phyloP scores from a whole-genome alignment of 2,888 invertebrate genomes.

The Lepidocyrtinus sp. region DNA sequence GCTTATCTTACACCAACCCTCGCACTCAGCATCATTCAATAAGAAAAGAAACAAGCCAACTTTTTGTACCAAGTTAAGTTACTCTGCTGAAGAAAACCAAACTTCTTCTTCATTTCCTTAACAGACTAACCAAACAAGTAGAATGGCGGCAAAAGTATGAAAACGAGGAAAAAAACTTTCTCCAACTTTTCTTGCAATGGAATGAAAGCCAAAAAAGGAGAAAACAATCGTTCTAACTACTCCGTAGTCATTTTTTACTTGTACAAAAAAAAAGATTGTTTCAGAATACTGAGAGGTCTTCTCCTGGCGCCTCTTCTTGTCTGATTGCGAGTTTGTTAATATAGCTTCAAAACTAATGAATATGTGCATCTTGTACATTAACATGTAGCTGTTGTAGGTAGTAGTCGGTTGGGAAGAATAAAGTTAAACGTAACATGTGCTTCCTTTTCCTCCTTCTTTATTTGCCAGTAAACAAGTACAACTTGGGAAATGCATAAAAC shows the following conservation, averaged over 20 bases:
- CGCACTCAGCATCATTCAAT: neutral
- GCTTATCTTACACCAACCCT: constrained; percentile 10
- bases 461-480: constrained; percentile 9
- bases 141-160: constrained; percentile 11
- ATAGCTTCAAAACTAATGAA: constrained; percentile 30
- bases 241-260: constrained; percentile 11
- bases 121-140: constrained; percentile 41
- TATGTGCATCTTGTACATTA: constrained; percentile 10
- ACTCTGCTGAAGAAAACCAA: constrained; percentile 24
- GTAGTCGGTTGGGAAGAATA: neutral
- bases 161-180: constrained; percentile 16
- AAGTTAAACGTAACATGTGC: constrained; percentile 12
- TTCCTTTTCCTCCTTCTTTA: constrained; percentile 11
- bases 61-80: constrained; percentile 28
- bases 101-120: constrained; percentile 45
- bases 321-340: constrained; percentile 32
- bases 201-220: constrained; percentile 12
- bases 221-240: constrained; percentile 5
- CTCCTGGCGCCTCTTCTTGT: constrained; percentile 48
- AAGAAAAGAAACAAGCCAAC: constrained; percentile 16
- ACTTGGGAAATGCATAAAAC: constrained; percentile 10
- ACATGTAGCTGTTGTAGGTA: neutral
- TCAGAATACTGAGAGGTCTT: constrained; percentile 20
- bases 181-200: neutral
- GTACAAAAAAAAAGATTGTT: constrained; percentile 9